Conservation (phyloP, 2,113 vertebrate species). For the Notarius lentiginosus region DNA sequence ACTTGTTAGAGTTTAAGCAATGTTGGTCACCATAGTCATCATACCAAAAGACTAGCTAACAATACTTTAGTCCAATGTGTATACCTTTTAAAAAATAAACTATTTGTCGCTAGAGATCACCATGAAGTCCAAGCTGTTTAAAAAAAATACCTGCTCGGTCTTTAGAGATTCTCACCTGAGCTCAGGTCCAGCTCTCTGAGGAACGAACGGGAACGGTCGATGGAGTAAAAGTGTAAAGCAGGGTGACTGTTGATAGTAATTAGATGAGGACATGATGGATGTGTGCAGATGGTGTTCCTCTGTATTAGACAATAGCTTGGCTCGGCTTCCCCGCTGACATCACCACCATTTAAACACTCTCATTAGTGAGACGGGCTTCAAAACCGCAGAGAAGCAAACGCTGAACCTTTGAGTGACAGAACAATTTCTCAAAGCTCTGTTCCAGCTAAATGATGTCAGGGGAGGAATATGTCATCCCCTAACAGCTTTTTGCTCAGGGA, state of each 20-base stretch:
- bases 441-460: constrained; percentile 20
- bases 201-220: neutral
- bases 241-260: constrained; percentile 66
- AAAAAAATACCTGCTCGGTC: constrained; percentile 16
- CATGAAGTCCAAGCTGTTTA: neutral
- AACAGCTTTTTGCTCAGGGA: neutral
- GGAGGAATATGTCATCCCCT: constrained; percentile 15
- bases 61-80: neutral
- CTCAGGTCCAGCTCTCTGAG: constrained; percentile 8
- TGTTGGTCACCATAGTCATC: neutral
- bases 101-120: constrained; percentile 19
- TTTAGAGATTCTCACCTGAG: neutral
- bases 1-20: constrained; percentile 14
- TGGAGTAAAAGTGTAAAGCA: constrained; percentile 1
- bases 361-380: constrained; percentile 35
- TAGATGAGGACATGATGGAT: constrained; percentile 66
- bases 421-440: constrained; percentile 43
- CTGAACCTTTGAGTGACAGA: constrained; percentile 40
- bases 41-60: neutral
- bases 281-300: constrained; percentile 65
- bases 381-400: constrained; percentile 9
- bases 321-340: constrained; percentile 73
- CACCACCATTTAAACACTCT: constrained; percentile 70
- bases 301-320: constrained; percentile 72
- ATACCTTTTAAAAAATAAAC: constrained; percentile 25